Percentiles rank a stretch among this genome's conserved stretches.
phyloP scores from a whole-genome alignment of 2,888 invertebrate species.

The Thera obeliscata region DNA sequence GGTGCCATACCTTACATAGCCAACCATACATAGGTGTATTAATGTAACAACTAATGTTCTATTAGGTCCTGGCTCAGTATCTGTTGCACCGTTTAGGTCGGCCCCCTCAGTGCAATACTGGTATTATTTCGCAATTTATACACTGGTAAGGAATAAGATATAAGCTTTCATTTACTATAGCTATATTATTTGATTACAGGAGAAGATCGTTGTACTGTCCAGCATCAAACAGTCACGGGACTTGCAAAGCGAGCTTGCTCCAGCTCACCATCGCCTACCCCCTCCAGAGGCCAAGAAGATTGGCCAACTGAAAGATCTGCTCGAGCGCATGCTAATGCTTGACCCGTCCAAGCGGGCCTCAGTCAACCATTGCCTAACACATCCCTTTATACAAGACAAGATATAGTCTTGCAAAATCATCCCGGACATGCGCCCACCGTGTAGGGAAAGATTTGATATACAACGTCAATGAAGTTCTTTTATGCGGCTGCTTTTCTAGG shows the following conservation, averaged over 20 bases:
- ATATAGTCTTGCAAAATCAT: conserved; percentile 76
- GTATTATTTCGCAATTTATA: too few relatives aligned
- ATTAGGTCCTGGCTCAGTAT: too few relatives aligned
- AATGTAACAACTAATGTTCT: too few relatives aligned
- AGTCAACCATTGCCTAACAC: conserved; percentile 96
- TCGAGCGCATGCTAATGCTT: conserved; percentile 95
- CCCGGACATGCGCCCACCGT: neutral
- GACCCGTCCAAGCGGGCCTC: conserved; percentile 97
- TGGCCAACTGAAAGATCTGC: conserved; percentile 94
- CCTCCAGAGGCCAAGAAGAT: conserved; percentile 96
- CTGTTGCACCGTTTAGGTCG: too few relatives aligned
- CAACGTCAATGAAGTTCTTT: conserved; percentile 1
- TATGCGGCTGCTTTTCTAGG: conserved; percentile 4
- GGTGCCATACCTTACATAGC: too few relatives aligned
- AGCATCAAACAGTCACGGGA: conserved; percentile 94
- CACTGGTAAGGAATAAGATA: too few relatives aligned
- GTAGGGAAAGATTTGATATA: neutral
- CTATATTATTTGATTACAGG: conserved; percentile 85
- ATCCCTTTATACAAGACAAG: conserved; percentile 98
- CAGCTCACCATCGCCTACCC: conserved; percentile 93
- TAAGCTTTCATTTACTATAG: neutral
- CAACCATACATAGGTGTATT: too few relatives aligned
- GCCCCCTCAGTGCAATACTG: too few relatives aligned
- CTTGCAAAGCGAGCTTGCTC: conserved; percentile 92
- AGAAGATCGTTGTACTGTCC: conserved; percentile 97